phyloP scores from a whole-genome alignment of 2,113 vertebrate species.

The Albula glossodonta region DNA sequence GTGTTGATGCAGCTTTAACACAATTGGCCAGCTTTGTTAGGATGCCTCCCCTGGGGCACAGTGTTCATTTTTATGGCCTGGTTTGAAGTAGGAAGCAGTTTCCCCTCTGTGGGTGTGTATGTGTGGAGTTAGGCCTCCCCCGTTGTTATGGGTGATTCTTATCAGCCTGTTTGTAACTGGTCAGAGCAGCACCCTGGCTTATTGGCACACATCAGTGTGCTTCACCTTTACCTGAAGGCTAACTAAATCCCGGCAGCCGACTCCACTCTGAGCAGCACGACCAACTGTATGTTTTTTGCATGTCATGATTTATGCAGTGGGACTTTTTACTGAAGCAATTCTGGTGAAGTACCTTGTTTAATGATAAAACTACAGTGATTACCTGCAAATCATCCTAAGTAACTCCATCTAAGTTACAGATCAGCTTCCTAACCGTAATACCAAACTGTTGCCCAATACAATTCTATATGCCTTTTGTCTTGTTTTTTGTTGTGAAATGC shows the following conservation, averaged over 20 bases:
- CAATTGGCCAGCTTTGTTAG: neutral
- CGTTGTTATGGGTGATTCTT: conserved; percentile 74
- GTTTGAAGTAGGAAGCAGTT: conserved; percentile 61
- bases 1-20: neutral
- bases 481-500: too few relatives aligned
- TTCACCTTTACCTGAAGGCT: conserved; percentile 69
- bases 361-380: too few relatives aligned
- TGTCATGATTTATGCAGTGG: too few relatives aligned
- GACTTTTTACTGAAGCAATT: too few relatives aligned
- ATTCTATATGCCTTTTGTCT: too few relatives aligned
- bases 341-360: too few relatives aligned
- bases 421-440: too few relatives aligned
- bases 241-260: conserved; percentile 47
- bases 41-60: conserved; percentile 51
- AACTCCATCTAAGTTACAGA: too few relatives aligned
- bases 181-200: conserved; percentile 74
- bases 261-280: conserved; percentile 8
- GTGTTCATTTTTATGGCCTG: conserved; percentile 51
- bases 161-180: conserved; percentile 71
- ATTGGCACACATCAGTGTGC: conserved; percentile 57
- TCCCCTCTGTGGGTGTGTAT: conserved; percentile 15
- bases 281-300: neutral
- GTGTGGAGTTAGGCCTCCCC: conserved; percentile 31
- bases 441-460: too few relatives aligned
- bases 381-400: too few relatives aligned